Evolutionary conservation across 2,888 invertebrate genomes (phyloP).

Genomic region (Micropterix aruncella): DNA sequence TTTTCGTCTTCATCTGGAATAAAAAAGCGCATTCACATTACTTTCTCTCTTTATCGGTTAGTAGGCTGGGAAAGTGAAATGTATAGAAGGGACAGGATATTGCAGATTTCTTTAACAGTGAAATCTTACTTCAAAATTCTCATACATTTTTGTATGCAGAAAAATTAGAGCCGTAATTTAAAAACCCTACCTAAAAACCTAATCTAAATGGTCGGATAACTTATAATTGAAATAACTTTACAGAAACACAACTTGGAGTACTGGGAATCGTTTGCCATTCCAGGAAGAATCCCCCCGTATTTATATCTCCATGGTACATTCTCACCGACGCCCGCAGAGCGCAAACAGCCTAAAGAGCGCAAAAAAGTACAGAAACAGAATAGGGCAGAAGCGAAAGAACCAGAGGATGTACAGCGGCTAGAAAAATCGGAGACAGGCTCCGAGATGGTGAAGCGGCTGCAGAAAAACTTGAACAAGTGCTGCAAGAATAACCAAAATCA

Average conservation of each 20-base stretch:
- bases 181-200: too few relatives aligned
- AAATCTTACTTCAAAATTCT: too few relatives aligned
- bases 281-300: constrained; percentile 20
- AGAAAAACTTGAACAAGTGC: constrained; percentile 26
- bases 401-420: constrained; percentile 33
- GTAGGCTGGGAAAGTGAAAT: too few relatives aligned
- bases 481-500: constrained; percentile 21
- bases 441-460: constrained; percentile 37
- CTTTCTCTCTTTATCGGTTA: too few relatives aligned
- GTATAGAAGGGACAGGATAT: too few relatives aligned
- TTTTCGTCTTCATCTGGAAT: too few relatives aligned
- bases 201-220: too few relatives aligned
- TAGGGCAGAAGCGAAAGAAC: constrained; percentile 27
- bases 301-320: constrained; percentile 34
- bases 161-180: too few relatives aligned
- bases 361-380: constrained; percentile 20
- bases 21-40: too few relatives aligned
- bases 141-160: too few relatives aligned
- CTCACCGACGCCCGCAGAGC: constrained; percentile 21
- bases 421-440: constrained; percentile 40
- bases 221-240: constrained; percentile 12
- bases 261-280: constrained; percentile 21
- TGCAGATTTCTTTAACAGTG: too few relatives aligned
- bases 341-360: constrained; percentile 14
- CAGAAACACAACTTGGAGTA: constrained; percentile 23